A percentile compares a stretch with the other conserved stretches of the same genome.
Evolutionary conservation across 1,140 invertebrate species (phyloP).

Genomic region (Aphelenchoides fujianensis): DNA sequence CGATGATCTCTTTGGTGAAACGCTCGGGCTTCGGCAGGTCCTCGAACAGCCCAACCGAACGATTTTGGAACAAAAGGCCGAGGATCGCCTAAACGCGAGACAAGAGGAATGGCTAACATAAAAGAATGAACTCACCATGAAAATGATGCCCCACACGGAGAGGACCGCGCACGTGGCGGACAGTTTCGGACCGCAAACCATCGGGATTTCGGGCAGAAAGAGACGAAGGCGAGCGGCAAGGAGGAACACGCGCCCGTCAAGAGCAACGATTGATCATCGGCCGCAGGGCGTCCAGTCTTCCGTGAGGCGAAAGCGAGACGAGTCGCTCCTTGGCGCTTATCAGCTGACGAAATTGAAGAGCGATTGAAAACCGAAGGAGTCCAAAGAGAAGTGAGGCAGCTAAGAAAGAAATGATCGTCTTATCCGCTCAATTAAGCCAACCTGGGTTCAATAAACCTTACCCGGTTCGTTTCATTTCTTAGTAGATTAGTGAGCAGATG

Average conservation of each 20-base stretch:
- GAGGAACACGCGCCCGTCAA: no score
- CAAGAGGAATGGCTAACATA: background rate
- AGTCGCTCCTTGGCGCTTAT: no score
- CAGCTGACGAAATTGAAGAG: no score
- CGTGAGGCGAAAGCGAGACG: no score
- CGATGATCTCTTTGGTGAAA: background rate
- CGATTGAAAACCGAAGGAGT: no score
- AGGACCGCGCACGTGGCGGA: conserved; percentile 7
- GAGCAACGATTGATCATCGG: conserved; percentile 16
- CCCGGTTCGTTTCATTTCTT: no score
- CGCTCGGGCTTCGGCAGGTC: background rate
- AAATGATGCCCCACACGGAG: conserved; percentile 21
- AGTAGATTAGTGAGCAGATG: no score
- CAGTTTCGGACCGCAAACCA: conserved; percentile 13
- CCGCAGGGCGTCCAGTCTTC: no score
- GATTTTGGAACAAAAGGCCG: background rate
- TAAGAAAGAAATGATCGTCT: no score
- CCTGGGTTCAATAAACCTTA: no score
- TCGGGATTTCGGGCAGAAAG: background rate
- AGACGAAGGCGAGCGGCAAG: background rate
- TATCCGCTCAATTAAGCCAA: no score
- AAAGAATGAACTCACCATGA: background rate
- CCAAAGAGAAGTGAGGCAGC: no score
- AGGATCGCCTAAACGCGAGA: conserved; percentile 15
- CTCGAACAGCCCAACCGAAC: conserved; percentile 10